phyloP scores from a whole-genome alignment of 2,888 invertebrate species.

The Noctua fimbriata region DNA sequence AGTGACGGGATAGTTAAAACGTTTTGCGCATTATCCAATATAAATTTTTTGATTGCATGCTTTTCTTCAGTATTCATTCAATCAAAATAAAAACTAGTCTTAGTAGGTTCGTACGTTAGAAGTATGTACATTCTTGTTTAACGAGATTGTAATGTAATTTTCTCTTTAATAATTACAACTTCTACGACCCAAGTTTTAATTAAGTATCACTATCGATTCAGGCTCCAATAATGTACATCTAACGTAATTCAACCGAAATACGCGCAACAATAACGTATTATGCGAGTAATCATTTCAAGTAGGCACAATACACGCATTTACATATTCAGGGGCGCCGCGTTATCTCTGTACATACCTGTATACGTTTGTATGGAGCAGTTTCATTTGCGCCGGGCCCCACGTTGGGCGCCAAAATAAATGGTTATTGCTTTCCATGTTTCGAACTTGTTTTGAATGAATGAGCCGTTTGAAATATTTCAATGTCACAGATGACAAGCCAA shows the following conservation, averaged over 20 bases:
- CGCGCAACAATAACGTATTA: conserved; percentile 54
- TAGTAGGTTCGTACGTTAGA: neutral
- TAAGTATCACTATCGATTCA: conserved; percentile 5
- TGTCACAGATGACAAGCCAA: conserved; percentile 55
- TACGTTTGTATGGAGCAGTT: conserved; percentile 62
- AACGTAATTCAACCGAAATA: conserved; percentile 32
- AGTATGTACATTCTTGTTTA: neutral
- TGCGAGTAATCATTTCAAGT: conserved; percentile 58
- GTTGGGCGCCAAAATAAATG: conserved; percentile 76
- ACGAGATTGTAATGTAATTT: neutral
- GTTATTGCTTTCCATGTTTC: conserved; percentile 66
- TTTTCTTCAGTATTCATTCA: neutral
- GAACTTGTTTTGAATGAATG: conserved; percentile 64
- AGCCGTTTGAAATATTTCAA: conserved; percentile 61
- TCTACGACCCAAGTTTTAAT: conserved; percentile 13
- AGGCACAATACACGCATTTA: conserved; percentile 54
- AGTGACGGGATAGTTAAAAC: conserved; percentile 11
- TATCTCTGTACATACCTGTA: conserved; percentile 50
- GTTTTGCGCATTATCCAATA: conserved; percentile 15
- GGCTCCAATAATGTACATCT: conserved; percentile 33
- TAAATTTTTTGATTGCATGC: neutral
- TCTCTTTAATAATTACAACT: conserved; percentile 5
- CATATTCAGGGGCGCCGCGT: conserved; percentile 52
- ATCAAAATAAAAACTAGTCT: neutral
- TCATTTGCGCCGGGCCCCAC: conserved; percentile 70